Percentiles rank a stretch among this genome's conserved stretches.
These are phyloP conservation scores for Agrilus biguttatus DNA, from an alignment of 2,888 invertebrate species.

Conservation along the genomic window DNA sequence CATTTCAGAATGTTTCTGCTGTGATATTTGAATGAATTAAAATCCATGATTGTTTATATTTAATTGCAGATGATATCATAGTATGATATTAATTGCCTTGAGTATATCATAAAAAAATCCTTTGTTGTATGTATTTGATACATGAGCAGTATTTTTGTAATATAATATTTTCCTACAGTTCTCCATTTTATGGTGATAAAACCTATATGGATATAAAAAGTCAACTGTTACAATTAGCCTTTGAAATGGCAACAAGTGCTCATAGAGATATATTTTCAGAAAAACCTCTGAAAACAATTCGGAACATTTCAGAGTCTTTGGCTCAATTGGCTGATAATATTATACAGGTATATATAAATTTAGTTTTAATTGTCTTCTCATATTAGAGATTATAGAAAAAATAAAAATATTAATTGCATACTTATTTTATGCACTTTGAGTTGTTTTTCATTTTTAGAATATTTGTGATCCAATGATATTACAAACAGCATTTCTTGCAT, in stretches of 20 bases:
- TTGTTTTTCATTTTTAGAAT: constrained; percentile 36
- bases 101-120: no score
- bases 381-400: no score
- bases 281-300: constrained; percentile 64
- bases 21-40: no score
- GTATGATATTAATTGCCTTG: no score
- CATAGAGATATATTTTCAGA: constrained; percentile 83
- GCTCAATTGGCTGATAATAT: constrained; percentile 72
- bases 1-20: no score
- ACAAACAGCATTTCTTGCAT: constrained; percentile 80
- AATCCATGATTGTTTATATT: no score
- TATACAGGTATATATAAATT: constrained; percentile 44
- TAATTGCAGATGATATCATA: no score
- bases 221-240: constrained; percentile 59
- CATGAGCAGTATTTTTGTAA: no score
- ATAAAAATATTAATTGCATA: no score
- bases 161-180: constrained; percentile 18
- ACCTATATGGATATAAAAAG: constrained; percentile 58
- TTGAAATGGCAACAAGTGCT: constrained; percentile 82
- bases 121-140: no score
- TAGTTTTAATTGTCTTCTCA: not conserved
- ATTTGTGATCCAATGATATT: constrained; percentile 79
- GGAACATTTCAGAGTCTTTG: constrained; percentile 56
- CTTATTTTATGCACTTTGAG: no score
- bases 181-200: constrained; percentile 47